phyloP scores from a whole-genome alignment of 37 sponge, comb jelly and placozoan genomes.

The Diacarnus erythraeanus region DNA sequence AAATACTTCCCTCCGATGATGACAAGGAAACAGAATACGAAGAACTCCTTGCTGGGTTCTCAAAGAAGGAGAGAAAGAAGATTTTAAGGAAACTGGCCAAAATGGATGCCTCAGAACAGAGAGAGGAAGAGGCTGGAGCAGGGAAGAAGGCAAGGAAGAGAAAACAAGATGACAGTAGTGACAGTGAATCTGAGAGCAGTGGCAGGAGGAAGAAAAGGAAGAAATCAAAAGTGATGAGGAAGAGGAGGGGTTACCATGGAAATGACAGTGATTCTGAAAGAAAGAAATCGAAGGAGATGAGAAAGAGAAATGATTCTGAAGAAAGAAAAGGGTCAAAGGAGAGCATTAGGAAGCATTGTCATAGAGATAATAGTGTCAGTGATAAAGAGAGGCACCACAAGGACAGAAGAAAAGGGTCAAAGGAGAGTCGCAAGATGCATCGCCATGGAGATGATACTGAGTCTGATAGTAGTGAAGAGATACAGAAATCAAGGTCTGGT shows the following conservation, averaged over 20 bases:
- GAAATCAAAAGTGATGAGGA: not conserved
- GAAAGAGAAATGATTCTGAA: not conserved
- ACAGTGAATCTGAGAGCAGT: no score
- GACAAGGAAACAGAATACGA: conserved; percentile 46
- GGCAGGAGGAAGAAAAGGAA: no score
- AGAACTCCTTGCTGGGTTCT: conserved; percentile 53
- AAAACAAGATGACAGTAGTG: conserved; percentile 14
- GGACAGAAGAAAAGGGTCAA: conserved; percentile 6
- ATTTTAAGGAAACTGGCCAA: conserved; percentile 51
- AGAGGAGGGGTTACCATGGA: no score
- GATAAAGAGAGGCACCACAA: conserved; percentile 7
- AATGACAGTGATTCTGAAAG: no score
- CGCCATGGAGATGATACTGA: conserved; percentile 11
- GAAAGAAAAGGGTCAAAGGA: conserved; percentile 25
- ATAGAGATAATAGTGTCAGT: not conserved
- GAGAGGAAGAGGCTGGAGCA: not conserved
- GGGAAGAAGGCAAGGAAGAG: conserved; percentile 2
- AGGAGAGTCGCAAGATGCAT: not conserved
- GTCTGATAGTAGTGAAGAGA: not conserved
- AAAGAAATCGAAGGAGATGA: not conserved
- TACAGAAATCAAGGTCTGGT: not conserved
- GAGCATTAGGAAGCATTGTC: conserved; percentile 15
- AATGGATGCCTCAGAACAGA: conserved; percentile 6
- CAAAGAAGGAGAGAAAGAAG: conserved; percentile 59
- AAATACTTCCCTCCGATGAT: conserved; percentile 51